A percentile compares a stretch with the other conserved stretches of the same genome.
Conservation (phyloP, 2,888 invertebrate genomes). For the Yponomeuta plumbellus region DNA sequence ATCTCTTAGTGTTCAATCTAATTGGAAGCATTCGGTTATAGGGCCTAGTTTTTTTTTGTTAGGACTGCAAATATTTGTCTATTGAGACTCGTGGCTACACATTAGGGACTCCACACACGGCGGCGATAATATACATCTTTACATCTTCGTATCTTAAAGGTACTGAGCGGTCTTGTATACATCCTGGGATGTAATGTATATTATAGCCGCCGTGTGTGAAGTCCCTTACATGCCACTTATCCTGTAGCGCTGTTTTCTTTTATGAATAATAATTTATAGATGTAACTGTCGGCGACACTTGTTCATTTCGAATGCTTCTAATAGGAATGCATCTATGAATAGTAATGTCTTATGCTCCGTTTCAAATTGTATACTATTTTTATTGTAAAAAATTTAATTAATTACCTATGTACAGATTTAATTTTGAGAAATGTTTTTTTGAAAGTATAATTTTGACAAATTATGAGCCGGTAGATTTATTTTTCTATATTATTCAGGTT, state of each 20-base stretch:
- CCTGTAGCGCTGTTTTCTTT: too few species aligned
- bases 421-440: constrained; percentile 6
- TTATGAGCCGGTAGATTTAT: constrained; percentile 14
- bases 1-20: not conserved
- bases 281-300: too few species aligned
- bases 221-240: too few species aligned
- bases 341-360: constrained; percentile 5
- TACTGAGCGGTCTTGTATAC: too few species aligned
- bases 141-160: too few species aligned
- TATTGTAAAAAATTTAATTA: not conserved
- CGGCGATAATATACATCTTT: too few species aligned
- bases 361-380: not conserved
- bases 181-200: too few species aligned
- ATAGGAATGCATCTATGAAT: constrained; percentile 1
- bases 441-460: not conserved
- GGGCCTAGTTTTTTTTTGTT: not conserved
- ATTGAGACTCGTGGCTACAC: too few species aligned
- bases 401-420: constrained; percentile 19
- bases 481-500: constrained; percentile 18
- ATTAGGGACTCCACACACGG: too few species aligned
- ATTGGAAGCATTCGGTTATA: not conserved
- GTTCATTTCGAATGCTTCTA: not conserved
- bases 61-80: too few species aligned
- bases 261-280: too few species aligned
- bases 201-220: too few species aligned